These are phyloP conservation scores for Heliornis fulica DNA, from an alignment of 2,113 vertebrate genomes.

Conservation along the genomic window DNA sequence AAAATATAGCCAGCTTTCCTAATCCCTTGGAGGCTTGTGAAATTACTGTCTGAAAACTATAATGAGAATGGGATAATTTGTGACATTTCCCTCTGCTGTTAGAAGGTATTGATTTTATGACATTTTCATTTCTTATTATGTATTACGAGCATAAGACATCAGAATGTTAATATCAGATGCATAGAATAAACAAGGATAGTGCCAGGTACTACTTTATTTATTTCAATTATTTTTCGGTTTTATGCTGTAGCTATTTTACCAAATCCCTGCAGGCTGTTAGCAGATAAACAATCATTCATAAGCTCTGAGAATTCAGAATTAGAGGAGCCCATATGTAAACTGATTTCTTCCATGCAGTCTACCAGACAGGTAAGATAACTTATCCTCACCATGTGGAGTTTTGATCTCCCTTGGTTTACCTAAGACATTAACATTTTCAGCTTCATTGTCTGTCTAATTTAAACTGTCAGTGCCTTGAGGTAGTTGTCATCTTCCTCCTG, in stretches of 20 bases:
- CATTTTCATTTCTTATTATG: slow-evolving; percentile 58
- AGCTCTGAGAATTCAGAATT: slow-evolving; percentile 28
- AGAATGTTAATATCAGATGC: slow-evolving; percentile 54
- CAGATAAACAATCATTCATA: slow-evolving; percentile 36
- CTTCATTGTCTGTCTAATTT: slow-evolving; percentile 12
- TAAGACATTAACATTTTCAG: background rate
- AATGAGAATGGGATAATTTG: slow-evolving; percentile 69
- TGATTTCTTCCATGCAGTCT: background rate
- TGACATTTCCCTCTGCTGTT: slow-evolving; percentile 66
- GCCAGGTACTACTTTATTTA: slow-evolving; percentile 57
- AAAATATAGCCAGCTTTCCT: slow-evolving; percentile 25
- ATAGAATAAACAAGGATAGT: slow-evolving; percentile 42
- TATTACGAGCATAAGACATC: slow-evolving; percentile 29
- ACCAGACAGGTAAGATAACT: background rate
- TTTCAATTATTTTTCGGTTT: slow-evolving; percentile 66
- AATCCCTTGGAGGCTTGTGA: slow-evolving; percentile 57
- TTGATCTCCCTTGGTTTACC: slow-evolving; percentile 19
- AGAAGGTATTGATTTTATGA: slow-evolving; percentile 67
- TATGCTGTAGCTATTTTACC: slow-evolving; percentile 38
- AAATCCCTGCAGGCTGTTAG: slow-evolving; percentile 42
- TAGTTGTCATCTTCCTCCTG: background rate
- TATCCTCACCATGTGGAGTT: background rate
- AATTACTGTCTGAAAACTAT: slow-evolving; percentile 64
- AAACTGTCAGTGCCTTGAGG: background rate
- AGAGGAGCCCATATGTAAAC: background rate